Percentiles rank a stretch among this genome's conserved stretches.
Evolutionary conservation across 1,140 invertebrate genomes (phyloP).

Genomic region (Druon quercuslanigerum): DNA sequence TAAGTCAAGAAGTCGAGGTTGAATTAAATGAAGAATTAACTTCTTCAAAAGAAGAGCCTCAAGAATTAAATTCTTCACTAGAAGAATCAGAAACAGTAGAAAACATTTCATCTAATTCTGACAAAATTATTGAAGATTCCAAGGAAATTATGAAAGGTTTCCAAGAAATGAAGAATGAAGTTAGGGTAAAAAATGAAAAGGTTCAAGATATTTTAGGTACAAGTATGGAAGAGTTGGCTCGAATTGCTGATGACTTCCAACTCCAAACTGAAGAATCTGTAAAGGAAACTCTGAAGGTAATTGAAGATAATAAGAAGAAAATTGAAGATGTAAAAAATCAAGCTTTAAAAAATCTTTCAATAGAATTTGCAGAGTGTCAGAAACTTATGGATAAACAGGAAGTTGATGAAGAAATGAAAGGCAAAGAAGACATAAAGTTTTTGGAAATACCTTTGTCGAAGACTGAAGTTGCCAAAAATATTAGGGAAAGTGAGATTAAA

Average conservation of each 20-base stretch:
- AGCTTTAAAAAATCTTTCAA: constrained; percentile 48
- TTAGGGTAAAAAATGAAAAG: constrained; percentile 22
- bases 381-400: constrained; percentile 36
- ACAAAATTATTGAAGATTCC: no score
- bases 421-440: neutral
- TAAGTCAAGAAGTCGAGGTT: no score
- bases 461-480: constrained; percentile 40
- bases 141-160: constrained; percentile 28
- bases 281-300: constrained; percentile 47
- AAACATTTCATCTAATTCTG: no score
- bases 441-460: constrained; percentile 50
- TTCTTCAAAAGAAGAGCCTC: no score
- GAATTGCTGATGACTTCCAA: constrained; percentile 33
- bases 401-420: neutral
- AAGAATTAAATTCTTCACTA: no score
- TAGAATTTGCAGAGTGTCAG: constrained; percentile 52
- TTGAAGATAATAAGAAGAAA: constrained; percentile 52
- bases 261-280: constrained; percentile 43
- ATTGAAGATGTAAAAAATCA: constrained; percentile 57
- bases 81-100: no score
- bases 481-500: constrained; percentile 35
- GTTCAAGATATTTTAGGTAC: constrained; percentile 26
- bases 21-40: neutral
- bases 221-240: constrained; percentile 40
- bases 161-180: constrained; percentile 2